A percentile compares a stretch with the other conserved stretches of the same genome.
Conservation (phyloP, 1,140 invertebrate genomes). For the Sitodiplosis mosellana region DNA sequence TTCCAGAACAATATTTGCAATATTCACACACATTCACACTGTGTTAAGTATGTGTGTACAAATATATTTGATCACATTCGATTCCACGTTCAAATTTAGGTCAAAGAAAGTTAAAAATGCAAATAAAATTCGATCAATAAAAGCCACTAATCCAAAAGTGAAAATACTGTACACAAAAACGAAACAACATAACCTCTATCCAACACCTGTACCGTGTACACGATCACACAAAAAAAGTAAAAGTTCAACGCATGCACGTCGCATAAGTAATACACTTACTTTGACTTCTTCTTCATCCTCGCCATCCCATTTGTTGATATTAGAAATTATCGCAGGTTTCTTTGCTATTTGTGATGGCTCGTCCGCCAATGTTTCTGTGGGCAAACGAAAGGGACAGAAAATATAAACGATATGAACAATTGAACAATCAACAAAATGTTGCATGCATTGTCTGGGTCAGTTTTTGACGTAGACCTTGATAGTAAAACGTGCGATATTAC, state of each 20-base stretch:
- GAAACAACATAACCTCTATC: no score
- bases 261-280: conserved; percentile 28
- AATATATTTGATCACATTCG: no score
- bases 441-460: no score
- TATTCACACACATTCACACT: no score
- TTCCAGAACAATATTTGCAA: no score
- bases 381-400: not conserved
- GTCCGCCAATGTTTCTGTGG: conserved; percentile 1
- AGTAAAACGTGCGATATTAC: no score
- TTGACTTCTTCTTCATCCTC: conserved; percentile 77
- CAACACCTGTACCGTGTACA: conserved; percentile 6
- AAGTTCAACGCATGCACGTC: conserved; percentile 3
- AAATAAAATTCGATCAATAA: conserved; percentile 4
- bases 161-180: no score
- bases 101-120: conserved; percentile 6
- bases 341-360: conserved; percentile 9
- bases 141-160: no score
- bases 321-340: conserved; percentile 12
- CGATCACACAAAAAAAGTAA: conserved; percentile 1
- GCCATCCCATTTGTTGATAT: conserved; percentile 64
- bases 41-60: no score
- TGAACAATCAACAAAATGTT: no score
- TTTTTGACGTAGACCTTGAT: no score
- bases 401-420: no score
- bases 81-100: conserved; percentile 2